phyloP scores from a whole-genome alignment of 1,140 invertebrate species.

The Drosophila yakuba region DNA sequence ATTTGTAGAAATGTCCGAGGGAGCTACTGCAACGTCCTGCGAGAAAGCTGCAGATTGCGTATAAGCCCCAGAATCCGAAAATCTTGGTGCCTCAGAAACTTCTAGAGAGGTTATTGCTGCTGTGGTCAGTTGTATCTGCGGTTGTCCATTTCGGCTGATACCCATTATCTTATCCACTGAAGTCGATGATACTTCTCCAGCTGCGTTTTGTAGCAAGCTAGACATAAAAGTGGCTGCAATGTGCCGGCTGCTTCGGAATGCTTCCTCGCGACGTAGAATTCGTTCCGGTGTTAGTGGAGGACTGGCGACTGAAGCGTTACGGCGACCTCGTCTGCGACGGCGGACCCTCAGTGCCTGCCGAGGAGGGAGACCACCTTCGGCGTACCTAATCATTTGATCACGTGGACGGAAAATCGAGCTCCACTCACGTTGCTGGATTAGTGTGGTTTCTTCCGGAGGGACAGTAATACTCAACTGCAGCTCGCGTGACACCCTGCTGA shows the following conservation, averaged over 20 bases:
- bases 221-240: constrained; percentile 31
- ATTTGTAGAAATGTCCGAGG: neutral
- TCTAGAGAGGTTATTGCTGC: neutral
- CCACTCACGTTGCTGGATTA: constrained; percentile 33
- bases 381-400: constrained; percentile 11
- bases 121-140: neutral
- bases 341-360: neutral
- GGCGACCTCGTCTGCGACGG: neutral
- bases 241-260: constrained; percentile 14
- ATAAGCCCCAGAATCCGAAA: neutral
- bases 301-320: neutral
- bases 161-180: neutral
- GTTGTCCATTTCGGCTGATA: neutral
- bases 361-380: neutral
- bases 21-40: neutral
- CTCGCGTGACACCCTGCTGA: constrained; percentile 7
- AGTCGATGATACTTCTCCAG: neutral
- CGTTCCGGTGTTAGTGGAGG: neutral
- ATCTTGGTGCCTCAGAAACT: no score
- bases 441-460: neutral
- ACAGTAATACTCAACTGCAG: constrained; percentile 15
- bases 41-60: neutral
- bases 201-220: constrained; percentile 27
- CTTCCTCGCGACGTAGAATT: neutral
- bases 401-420: constrained; percentile 42